Evolutionary conservation across 2,113 vertebrate species (phyloP), one percentile per base, ranked within the genome.

Genomic region (Nerophis ophidion): DNA sequence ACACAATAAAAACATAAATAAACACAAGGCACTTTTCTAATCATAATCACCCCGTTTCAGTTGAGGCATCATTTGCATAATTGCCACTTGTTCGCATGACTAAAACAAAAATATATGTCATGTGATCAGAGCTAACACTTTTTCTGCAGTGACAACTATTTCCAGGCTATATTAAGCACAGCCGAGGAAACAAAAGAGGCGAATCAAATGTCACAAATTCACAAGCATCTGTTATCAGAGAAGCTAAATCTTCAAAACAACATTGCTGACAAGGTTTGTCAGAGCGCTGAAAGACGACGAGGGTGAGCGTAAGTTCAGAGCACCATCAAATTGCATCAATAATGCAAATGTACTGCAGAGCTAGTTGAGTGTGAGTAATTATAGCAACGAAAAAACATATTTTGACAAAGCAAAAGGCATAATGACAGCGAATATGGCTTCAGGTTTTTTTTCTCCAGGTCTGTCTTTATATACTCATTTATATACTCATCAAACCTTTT

Each of bases 41-140:
- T 15, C 26, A 2, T 15, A 33, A 19, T 36, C 14, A 36, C 14
- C 35, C 49, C 8, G 16, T 55, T 68, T 56, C 64, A 48, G 50
- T 57, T 60, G 64, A 34, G 60, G 40, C n/a, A 10, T 73, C 6
- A 66, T 82, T 77, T 79, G 48, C 48, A 68, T 83, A 61, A 60
- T 57, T 48, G 33, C 38, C 53, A 40, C 63, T 57, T 70, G 68
- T 66, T 68, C 40, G 44, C 58, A 58, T 12, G 47, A 79, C 71
- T 57, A 53, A 34, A 53, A 55, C 82, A 82, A 79, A 78, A 80
- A 87, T 83, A 86, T 69, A 71, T 62, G 4, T 59, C 56, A 72
- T 68, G 49, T 74, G 70, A 79, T 69, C 58, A 56, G 17, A 75
- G 60, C 46, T 38, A 16, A 45, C 50, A 15, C 44, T 15, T 71